Evolutionary conservation across 2,888 invertebrate genomes (phyloP).

Genomic region (Hemistola chrysoprasaria): DNA sequence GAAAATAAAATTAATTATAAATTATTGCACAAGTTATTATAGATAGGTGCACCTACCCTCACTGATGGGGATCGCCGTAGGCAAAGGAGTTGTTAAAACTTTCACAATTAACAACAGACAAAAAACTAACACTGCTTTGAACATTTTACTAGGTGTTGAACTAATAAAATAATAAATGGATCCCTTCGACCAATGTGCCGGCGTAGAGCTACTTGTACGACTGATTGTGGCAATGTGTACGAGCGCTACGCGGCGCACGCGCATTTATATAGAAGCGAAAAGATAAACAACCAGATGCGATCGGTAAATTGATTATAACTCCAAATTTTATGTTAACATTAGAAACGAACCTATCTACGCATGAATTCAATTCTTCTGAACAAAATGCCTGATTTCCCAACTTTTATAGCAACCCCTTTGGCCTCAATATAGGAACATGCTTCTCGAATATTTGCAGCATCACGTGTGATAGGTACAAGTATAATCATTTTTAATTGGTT

Average conservation of each 20-base stretch:
- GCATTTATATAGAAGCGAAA: conserved; percentile 47
- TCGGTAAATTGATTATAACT: conserved; percentile 10
- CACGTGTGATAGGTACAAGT: conserved; percentile 7
- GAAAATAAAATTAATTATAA: too few relatives aligned
- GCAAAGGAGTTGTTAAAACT: conserved; percentile 38
- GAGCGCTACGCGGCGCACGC: conserved; percentile 26
- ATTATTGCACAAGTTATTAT: too few relatives aligned
- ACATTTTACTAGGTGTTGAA: conserved; percentile 32
- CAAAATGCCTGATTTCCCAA: too few relatives aligned
- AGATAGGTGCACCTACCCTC: conserved; percentile 42
- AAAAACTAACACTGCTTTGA: conserved; percentile 44
- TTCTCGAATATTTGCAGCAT: not conserved
- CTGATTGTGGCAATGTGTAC: conserved; percentile 37
- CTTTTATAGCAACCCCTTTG: too few relatives aligned
- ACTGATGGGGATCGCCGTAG: conserved; percentile 21
- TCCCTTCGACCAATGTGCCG: conserved; percentile 22
- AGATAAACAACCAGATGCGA: conserved; percentile 44
- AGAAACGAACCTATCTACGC: too few relatives aligned
- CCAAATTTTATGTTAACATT: too few relatives aligned
- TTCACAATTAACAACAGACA: conserved; percentile 41
- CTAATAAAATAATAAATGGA: conserved; percentile 12
- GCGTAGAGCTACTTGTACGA: conserved; percentile 16
- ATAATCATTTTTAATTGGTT: conserved; percentile 2
- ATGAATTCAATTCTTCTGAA: too few relatives aligned
- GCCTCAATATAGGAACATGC: too few relatives aligned